Conservation (phyloP, 2,113 vertebrate species). For the Chlorodrepanis virens region DNA sequence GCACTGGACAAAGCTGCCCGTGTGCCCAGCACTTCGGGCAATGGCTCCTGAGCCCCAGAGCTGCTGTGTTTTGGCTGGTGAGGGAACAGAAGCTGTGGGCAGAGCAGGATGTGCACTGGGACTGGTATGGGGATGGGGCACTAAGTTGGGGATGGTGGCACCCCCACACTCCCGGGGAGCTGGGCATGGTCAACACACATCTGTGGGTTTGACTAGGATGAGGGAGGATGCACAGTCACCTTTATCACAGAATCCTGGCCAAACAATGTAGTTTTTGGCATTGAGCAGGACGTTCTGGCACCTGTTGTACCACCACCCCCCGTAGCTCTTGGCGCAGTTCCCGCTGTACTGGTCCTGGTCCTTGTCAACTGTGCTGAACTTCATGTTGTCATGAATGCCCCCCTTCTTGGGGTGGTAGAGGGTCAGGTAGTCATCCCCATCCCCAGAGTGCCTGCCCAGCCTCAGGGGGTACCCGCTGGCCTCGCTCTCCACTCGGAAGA, state of each 20-base stretch:
- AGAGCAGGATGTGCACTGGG: background rate
- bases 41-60: background rate
- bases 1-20: background rate
- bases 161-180: accelerated
- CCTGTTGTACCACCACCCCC: constrained; percentile 68
- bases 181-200: constrained; percentile 26
- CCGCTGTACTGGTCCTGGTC: constrained; percentile 57
- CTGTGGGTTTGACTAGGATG: constrained; percentile 67
- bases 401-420: constrained; percentile 27
- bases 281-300: constrained; percentile 59
- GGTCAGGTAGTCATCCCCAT: constrained; percentile 43
- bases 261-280: constrained; percentile 18
- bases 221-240: constrained; percentile 45
- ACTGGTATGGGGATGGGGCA: background rate
- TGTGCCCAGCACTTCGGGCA: accelerated
- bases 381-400: constrained; percentile 63
- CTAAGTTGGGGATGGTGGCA: background rate
- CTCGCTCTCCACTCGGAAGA: constrained; percentile 60
- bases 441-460: background rate
- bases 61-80: background rate
- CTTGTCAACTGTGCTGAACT: constrained; percentile 48
- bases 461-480: constrained; percentile 35
- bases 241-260: constrained; percentile 24
- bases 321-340: constrained; percentile 43
- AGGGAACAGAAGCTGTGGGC: background rate